Conservation (phyloP, 92 coral and sea anemone genomes). For the Micromussa lordhowensis region DNA sequence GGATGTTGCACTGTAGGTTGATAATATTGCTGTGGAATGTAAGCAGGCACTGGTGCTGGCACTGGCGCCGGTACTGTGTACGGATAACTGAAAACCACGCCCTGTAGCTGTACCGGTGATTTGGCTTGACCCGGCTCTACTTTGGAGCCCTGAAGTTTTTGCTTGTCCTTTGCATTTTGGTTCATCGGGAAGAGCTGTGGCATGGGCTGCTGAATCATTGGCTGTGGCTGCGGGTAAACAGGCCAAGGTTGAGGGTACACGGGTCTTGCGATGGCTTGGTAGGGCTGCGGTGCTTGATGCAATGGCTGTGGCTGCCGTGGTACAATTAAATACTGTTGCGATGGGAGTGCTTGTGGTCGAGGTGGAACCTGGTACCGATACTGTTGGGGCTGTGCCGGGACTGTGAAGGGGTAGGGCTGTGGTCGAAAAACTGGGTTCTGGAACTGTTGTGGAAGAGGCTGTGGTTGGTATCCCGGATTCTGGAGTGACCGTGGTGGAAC, state of each 20-base stretch:
- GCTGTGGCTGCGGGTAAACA: constrained; percentile 11
- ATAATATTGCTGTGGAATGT: constrained; percentile 33
- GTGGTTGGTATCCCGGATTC: not conserved
- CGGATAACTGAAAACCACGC: constrained; percentile 25
- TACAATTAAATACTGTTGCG: constrained; percentile 14
- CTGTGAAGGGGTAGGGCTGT: not conserved
- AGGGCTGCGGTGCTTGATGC: constrained; percentile 23
- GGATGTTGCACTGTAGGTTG: constrained; percentile 12
- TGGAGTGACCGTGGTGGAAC: constrained; percentile 24
- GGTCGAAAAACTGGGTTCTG: constrained; percentile 12
- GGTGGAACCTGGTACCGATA: constrained; percentile 29
- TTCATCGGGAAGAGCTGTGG: constrained; percentile 25
- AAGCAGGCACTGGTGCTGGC: constrained; percentile 20
- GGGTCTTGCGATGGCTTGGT: constrained; percentile 40
- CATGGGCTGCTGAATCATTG: not conserved
- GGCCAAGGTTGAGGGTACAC: constrained; percentile 21
- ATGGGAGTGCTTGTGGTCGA: constrained; percentile 18
- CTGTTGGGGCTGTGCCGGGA: constrained; percentile 20
- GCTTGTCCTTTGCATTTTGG: constrained; percentile 16
- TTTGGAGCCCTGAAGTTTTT: constrained; percentile 15
- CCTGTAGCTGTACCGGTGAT: constrained; percentile 37
- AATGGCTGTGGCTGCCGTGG: constrained; percentile 16
- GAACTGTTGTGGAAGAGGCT: constrained; percentile 9
- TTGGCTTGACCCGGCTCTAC: not conserved
- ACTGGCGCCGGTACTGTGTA: constrained; percentile 19